Evolutionary conservation across 2,113 vertebrate species (phyloP).

Genomic region (Peromyscus leucopus): DNA sequence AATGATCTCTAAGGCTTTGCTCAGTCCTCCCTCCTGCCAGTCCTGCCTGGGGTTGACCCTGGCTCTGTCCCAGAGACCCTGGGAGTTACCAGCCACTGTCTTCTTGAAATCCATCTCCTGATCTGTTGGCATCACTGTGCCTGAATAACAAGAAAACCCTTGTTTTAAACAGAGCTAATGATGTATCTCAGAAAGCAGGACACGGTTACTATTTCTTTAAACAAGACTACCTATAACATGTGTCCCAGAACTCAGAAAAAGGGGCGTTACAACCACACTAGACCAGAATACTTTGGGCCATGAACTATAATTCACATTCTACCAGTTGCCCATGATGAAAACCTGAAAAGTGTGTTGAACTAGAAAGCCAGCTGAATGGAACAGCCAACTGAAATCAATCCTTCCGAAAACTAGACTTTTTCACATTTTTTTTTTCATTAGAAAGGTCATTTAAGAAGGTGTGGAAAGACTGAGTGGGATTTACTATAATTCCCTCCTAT

Average conservation of each 20-base stretch:
- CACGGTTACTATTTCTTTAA: background rate
- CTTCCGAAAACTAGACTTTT: background rate
- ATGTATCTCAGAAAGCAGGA: background rate
- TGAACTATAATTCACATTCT: background rate
- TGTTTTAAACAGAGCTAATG: background rate
- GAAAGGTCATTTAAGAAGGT: background rate
- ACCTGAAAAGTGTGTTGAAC: background rate
- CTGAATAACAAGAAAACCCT: background rate
- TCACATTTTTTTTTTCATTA: background rate
- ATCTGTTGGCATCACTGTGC: background rate
- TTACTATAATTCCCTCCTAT: background rate
- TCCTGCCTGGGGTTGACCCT: background rate
- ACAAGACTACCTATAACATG: background rate
- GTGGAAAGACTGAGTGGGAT: background rate
- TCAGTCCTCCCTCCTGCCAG: background rate
- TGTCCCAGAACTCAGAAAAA: background rate
- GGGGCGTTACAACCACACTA: background rate
- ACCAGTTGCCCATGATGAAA: background rate
- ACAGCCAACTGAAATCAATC: background rate
- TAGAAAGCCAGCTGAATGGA: background rate
- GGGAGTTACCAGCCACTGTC: too few species aligned
- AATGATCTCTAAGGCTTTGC: background rate
- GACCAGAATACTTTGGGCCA: background rate
- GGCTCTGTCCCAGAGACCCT: accelerated
- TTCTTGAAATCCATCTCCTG: background rate